A percentile compares a stretch with the other conserved stretches of the same genome.
phyloP scores from a whole-genome alignment of 2,888 invertebrate species.

The Eupithecia insigniata region DNA sequence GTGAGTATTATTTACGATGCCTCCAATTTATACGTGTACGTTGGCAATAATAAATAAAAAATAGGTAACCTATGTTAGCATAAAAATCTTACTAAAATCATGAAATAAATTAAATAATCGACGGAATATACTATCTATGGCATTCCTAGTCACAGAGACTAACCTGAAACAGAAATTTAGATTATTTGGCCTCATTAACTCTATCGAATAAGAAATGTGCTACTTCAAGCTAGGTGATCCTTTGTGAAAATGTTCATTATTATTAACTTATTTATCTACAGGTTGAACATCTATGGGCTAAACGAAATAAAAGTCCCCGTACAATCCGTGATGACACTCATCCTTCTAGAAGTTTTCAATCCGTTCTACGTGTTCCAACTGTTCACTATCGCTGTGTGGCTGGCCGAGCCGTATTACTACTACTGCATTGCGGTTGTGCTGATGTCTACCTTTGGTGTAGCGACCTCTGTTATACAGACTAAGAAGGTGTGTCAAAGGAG shows the following conservation, averaged over 20 bases:
- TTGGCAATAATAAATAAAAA: no score
- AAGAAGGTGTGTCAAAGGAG: slow-evolving; percentile 84
- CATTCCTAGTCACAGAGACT: no score
- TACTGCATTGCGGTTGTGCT: slow-evolving; percentile 94
- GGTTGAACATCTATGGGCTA: slow-evolving; percentile 91
- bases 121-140: no score
- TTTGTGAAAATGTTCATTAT: no score
- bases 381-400: slow-evolving; percentile 95
- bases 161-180: no score
- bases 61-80: no score
- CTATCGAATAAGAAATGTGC: no score
- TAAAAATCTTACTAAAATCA: no score
- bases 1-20: slow-evolving; percentile 65
- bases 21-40: no score
- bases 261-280: slow-evolving; percentile 55
- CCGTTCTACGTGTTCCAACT: slow-evolving; percentile 98
- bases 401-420: slow-evolving; percentile 94
- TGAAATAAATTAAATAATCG: no score
- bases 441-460: slow-evolving; percentile 93
- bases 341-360: slow-evolving; percentile 93
- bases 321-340: slow-evolving; percentile 87
- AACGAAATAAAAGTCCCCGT: slow-evolving; percentile 94
- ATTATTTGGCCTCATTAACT: no score
- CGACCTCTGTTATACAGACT: slow-evolving; percentile 93
- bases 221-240: no score